A percentile compares a stretch with the other conserved stretches of the same genome.
Conservation (phyloP, 2,888 invertebrate species). For the Tinea trinotella region DNA sequence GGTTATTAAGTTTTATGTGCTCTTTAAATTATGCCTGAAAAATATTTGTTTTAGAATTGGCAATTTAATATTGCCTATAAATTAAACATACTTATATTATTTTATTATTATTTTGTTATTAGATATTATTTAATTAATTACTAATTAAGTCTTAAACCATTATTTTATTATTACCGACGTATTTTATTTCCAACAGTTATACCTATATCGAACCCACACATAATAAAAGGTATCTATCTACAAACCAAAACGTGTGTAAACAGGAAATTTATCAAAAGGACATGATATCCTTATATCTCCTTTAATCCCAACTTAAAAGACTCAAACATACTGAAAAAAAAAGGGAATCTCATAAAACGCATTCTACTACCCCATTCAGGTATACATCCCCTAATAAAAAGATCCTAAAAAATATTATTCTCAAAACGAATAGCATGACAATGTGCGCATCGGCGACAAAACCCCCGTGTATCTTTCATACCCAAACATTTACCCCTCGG, state of each 20-base stretch:
- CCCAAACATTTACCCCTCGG: constrained; percentile 72
- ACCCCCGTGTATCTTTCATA: constrained; percentile 71
- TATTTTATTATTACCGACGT: no score
- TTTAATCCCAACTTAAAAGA: constrained; percentile 50
- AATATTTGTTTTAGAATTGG: no score
- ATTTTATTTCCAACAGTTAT: no score
- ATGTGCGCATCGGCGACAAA: constrained; percentile 58
- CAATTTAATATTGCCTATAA: no score
- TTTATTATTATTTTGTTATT: no score
- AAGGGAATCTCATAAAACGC: constrained; percentile 68
- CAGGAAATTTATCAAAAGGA: constrained; percentile 6
- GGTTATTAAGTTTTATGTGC: no score
- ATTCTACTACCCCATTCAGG: constrained; percentile 68
- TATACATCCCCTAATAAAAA: constrained; percentile 61
- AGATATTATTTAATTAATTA: no score
- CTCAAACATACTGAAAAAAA: constrained; percentile 40
- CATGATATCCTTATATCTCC: constrained; percentile 29
- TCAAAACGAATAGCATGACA: constrained; percentile 48
- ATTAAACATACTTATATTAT: no score
- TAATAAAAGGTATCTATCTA: not conserved
- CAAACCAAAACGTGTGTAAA: not conserved
- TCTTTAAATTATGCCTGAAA: no score
- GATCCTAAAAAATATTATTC: constrained; percentile 60
- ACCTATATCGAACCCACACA: not conserved
- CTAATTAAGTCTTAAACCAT: no score